Percentiles rank a stretch among this genome's conserved stretches.
These are phyloP conservation scores for Gallinago jamesoni DNA, from an alignment of 2,113 vertebrate species.

Conservation along the genomic window DNA sequence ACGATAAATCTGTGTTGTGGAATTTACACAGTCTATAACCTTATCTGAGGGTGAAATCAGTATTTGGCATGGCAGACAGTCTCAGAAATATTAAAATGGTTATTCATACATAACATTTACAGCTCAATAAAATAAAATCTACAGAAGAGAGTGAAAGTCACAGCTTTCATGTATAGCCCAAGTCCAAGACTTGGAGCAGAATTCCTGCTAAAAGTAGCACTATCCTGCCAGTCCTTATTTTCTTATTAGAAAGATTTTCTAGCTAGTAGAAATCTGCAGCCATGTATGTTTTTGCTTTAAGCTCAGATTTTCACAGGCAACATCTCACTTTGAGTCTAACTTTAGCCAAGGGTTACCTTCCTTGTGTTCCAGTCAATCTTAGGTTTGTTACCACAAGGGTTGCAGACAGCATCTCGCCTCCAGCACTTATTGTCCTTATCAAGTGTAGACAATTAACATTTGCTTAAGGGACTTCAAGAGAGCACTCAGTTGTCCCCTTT, in stretches of 20 bases:
- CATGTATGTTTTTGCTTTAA: neutral
- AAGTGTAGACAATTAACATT: slow-evolving; percentile 30
- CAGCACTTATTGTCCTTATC: neutral
- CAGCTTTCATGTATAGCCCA: neutral
- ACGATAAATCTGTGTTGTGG: neutral
- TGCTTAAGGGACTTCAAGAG: neutral
- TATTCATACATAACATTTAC: neutral
- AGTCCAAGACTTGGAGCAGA: neutral
- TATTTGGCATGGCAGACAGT: neutral
- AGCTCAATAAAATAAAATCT: slow-evolving; percentile 29
- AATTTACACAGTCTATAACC: neutral
- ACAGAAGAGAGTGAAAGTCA: slow-evolving; percentile 27
- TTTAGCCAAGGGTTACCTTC: slow-evolving; percentile 39
- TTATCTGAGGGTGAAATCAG: neutral
- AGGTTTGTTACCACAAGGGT: neutral
- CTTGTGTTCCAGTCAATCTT: neutral
- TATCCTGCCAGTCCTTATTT: slow-evolving; percentile 26
- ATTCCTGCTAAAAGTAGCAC: slow-evolving; percentile 37
- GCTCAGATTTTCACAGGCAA: slow-evolving; percentile 3
- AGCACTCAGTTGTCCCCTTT: neutral
- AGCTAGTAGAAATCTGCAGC: slow-evolving; percentile 1
- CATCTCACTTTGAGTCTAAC: slow-evolving; percentile 22
- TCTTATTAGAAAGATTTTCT: slow-evolving; percentile 7
- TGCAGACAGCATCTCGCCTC: slow-evolving; percentile 19
- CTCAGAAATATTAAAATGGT: neutral